Evolutionary conservation across 2,113 vertebrate species (phyloP).

Genomic region (Ibidorhyncha struthersii): DNA sequence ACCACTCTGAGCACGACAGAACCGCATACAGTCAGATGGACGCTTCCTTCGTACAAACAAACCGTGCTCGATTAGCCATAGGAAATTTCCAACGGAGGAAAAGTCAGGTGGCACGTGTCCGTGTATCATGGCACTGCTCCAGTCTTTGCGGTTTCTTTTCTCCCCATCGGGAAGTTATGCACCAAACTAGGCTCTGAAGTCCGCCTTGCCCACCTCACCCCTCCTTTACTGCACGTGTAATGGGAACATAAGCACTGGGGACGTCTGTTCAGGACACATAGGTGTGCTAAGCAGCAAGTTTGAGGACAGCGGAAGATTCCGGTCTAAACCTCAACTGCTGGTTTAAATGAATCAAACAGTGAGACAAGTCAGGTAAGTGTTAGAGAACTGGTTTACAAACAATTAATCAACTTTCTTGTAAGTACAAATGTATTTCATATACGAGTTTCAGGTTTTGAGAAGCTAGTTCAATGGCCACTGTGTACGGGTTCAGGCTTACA

Average conservation of each 20-base stretch:
- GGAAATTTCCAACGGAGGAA: background rate
- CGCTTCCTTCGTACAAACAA: background rate
- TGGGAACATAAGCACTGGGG: background rate
- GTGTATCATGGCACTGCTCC: fast-evolving
- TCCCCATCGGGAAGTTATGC: background rate
- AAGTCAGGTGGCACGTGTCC: background rate
- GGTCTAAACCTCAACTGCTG: background rate
- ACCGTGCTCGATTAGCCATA: fast-evolving
- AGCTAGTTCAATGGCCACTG: background rate
- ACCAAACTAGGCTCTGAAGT: background rate
- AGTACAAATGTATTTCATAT: too few species aligned
- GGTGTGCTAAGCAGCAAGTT: background rate
- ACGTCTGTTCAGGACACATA: background rate
- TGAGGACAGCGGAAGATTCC: background rate
- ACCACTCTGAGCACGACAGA: background rate
- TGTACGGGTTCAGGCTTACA: background rate
- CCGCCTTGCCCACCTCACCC: background rate
- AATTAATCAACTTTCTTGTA: background rate
- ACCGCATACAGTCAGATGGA: background rate
- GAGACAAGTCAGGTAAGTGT: background rate
- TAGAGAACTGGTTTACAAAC: background rate
- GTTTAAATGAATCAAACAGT: background rate
- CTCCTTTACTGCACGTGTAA: background rate
- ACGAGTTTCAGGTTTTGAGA: background rate
- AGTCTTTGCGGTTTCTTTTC: background rate